Base-by-base conservation (phyloP, 1,140 invertebrate species). In the Mercenaria mercenaria region DNA sequence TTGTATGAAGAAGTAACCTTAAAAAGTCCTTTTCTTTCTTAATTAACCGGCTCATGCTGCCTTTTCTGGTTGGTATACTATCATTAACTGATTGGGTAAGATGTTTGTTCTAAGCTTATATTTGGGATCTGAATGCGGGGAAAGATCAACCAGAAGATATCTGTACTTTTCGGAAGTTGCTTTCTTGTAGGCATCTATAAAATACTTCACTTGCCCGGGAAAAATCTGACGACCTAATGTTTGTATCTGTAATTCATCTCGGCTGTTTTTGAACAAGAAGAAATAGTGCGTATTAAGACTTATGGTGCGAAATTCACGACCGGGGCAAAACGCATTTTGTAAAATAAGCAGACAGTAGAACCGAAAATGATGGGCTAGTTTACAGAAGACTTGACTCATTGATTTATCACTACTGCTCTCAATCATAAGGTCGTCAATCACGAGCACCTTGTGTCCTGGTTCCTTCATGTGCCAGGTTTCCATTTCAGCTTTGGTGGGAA, bases 201-300 rank as follows among this genome's bases (percentile, higher is more conserved):
- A 85, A 34, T 34, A 85, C 47, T 85, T 74, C 34, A 85, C 43
- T 74, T 74, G 69, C 1, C 67, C 47, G 4, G 83, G 67, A 39
- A 50, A 86, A 8, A 86, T 74, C 29, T 76, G 83, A 47, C 69
- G 39, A 10, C 67, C 50, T 47, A 86, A 76, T 11, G 83, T 86
- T 32, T 86, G 83, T 52, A 74, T 76, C 56, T 86, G 83, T 41
- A 43, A 56, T 86, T 86, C 47, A 59, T 86, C 83, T 56, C 83
- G n/a, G 11, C 52, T 52, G 83, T 76, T 86, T 76, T 72, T 86
- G n/a, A 86, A 86, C 34, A 86, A 52, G 52, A 86, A 52, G 50
- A 86, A 86, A 59, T 76, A 86, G n/a, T 86, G 83, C 1, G 83
- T 56, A 15, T 86, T 72, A 26, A 86, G 26, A 56, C 67, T 74